phyloP scores from a whole-genome alignment of 2,888 invertebrate genomes.

The Himalopsyche tibetana region DNA sequence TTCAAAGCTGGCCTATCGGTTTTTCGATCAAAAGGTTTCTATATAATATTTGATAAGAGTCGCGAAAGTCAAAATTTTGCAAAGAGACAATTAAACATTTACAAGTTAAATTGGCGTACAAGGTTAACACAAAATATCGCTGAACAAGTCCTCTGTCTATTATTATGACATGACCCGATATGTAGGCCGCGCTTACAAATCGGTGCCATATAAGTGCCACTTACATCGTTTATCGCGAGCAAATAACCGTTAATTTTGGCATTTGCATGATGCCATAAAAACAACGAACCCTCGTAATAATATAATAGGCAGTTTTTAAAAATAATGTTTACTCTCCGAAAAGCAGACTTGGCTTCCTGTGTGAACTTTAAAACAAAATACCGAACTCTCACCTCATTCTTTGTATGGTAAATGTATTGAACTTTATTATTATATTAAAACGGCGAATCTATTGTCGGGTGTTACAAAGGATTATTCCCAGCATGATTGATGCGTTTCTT shows the following conservation, averaged over 20 bases:
- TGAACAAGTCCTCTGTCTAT: neutral
- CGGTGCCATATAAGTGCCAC: slow-evolving; percentile 9
- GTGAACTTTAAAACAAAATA: slow-evolving; percentile 28
- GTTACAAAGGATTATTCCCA: slow-evolving; percentile 36
- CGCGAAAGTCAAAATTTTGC: too few species aligned
- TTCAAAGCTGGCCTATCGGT: too few species aligned
- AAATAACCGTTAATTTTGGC: slow-evolving; percentile 26
- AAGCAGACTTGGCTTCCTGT: neutral
- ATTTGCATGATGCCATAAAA: slow-evolving; percentile 20
- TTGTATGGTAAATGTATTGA: neutral
- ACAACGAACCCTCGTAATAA: neutral
- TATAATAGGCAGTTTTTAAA: neutral
- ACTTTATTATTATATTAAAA: slow-evolving; percentile 22
- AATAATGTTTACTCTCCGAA: neutral
- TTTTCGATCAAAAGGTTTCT: too few species aligned
- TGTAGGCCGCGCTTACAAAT: neutral
- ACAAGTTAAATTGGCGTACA: neutral
- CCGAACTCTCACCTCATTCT: slow-evolving; percentile 28
- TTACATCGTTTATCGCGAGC: neutral
- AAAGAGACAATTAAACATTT: too few species aligned
- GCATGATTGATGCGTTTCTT: slow-evolving; percentile 46
- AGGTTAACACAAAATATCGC: neutral
- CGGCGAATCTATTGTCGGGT: neutral
- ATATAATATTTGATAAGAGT: too few species aligned
- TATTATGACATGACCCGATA: neutral